Evolutionary conservation across 2,888 invertebrate species (phyloP).

Genomic region (Diplolepis rosae): DNA sequence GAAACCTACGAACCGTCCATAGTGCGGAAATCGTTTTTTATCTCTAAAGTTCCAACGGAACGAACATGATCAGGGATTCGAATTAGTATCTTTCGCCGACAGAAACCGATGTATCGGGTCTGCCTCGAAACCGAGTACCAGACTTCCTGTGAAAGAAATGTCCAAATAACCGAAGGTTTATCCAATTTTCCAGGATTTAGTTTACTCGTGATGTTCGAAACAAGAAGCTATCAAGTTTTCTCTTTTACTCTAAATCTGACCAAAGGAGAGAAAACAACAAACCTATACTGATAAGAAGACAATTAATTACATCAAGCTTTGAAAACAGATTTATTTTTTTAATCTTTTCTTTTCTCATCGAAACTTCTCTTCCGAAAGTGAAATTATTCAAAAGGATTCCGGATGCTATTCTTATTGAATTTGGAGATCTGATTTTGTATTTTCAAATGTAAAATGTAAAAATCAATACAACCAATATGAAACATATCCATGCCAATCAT

Average conservation of each 20-base stretch:
- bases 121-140: neutral
- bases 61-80: slow-evolving; percentile 26
- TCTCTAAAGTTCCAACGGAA: slow-evolving; percentile 3
- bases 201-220: neutral
- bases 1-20: slow-evolving; percentile 2
- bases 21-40: slow-evolving; percentile 27
- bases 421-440: too few relatives aligned
- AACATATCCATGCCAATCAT: too few relatives aligned
- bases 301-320: neutral
- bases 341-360: neutral
- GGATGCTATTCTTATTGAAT: too few relatives aligned
- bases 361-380: too few relatives aligned
- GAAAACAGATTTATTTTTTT: neutral
- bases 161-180: neutral
- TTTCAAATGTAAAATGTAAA: too few relatives aligned
- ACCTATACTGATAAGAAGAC: neutral
- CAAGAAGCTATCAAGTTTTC: neutral
- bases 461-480: too few relatives aligned
- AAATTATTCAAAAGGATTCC: too few relatives aligned
- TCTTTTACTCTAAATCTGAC: neutral
- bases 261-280: neutral
- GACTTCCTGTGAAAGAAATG: neutral
- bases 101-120: slow-evolving; percentile 7
- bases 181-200: neutral
- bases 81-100: slow-evolving; percentile 21